These are phyloP conservation scores for Sympetrum striolatum DNA, from an alignment of 2,888 invertebrate species.

Conservation along the genomic window DNA sequence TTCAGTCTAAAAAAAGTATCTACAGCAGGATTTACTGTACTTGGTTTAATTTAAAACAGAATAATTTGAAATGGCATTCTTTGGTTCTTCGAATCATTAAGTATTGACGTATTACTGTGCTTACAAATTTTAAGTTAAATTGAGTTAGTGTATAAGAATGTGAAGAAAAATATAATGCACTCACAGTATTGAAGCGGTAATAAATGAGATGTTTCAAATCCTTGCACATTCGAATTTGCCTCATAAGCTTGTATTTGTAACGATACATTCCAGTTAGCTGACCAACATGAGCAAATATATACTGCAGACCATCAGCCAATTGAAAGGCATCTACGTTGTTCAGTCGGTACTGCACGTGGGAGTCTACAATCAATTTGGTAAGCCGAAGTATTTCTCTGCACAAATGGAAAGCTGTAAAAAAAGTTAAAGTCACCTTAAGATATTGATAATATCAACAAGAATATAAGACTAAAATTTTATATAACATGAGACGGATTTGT, in stretches of 20 bases:
- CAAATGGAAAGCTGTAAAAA: constrained; percentile 88
- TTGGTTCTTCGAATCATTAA: too few relatives aligned
- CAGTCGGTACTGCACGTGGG: constrained; percentile 97
- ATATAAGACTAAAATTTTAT: neutral
- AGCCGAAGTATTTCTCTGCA: constrained; percentile 98
- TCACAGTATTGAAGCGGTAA: constrained; percentile 96
- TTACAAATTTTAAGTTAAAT: too few relatives aligned
- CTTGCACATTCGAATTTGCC: constrained; percentile 99
- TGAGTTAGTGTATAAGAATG: too few relatives aligned
- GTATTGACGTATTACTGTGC: too few relatives aligned
- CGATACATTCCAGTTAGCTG: constrained; percentile 99
- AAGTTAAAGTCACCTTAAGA: neutral
- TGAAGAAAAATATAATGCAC: constrained; percentile 54
- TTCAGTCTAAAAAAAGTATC: too few relatives aligned
- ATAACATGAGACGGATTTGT: neutral
- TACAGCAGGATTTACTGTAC: too few relatives aligned
- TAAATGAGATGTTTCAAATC: constrained; percentile 99
- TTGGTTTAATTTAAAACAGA: too few relatives aligned
- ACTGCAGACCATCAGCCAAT: constrained; percentile 96
- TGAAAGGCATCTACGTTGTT: constrained; percentile 99
- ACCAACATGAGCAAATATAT: constrained; percentile 99
- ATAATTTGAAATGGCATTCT: too few relatives aligned
- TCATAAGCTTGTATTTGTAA: constrained; percentile 98
- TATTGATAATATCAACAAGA: neutral
- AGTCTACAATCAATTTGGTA: constrained; percentile 98